Conservation (phyloP, 2,797 vertebrate species). For the Danionella dracula region DNA sequence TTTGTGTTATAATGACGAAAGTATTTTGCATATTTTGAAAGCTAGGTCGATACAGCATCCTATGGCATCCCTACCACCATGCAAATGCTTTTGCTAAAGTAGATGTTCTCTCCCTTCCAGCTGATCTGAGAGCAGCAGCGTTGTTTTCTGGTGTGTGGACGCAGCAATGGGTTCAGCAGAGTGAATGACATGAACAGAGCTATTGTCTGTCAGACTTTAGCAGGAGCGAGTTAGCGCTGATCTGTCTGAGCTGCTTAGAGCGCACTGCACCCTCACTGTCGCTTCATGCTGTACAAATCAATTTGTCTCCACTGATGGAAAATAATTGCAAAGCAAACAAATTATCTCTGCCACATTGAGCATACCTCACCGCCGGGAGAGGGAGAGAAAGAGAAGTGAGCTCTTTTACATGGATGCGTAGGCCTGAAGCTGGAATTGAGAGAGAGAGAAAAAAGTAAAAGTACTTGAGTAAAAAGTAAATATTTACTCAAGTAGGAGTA, state of each 20-base stretch:
- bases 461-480: no score
- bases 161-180: constrained; percentile 2
- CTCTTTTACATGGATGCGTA: constrained; percentile 25
- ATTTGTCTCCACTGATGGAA: constrained; percentile 95
- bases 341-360: constrained; percentile 87
- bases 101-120: no score
- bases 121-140: background rate
- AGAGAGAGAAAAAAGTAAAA: no score
- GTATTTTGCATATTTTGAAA: no score
- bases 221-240: constrained; percentile 67
- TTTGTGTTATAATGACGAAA: no score
- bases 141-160: constrained; percentile 10
- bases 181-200: constrained; percentile 40
- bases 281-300: constrained; percentile 82
- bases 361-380: constrained; percentile 76
- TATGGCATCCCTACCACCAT: no score
- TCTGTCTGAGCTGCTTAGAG: constrained; percentile 44
- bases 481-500: no score
- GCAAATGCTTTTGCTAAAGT: no score
- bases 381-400: constrained; percentile 53
- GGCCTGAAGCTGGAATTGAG: background rate
- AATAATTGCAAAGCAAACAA: constrained; percentile 98
- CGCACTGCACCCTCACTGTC: constrained; percentile 64
- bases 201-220: constrained; percentile 47
- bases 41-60: no score